phyloP scores from a whole-genome alignment of 2,113 vertebrate species.

The zebrafish (Danio rerio) region DNA sequence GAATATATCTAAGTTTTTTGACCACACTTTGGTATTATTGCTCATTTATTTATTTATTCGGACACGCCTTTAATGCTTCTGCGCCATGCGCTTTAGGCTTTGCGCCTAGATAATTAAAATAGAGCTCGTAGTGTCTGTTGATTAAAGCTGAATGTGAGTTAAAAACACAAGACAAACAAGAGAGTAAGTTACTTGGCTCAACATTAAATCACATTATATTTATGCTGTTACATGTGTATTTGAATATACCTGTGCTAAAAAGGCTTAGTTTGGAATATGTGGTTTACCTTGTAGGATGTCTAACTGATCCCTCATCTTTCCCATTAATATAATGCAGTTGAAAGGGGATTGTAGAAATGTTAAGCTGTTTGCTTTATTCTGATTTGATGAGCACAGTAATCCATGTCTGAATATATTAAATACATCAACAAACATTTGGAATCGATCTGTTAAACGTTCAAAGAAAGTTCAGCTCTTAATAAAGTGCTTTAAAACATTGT shows the following conservation, averaged over 20 bases:
- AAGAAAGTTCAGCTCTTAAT: background rate
- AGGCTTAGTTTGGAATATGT: background rate
- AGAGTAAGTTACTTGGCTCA: background rate
- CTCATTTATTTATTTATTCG: too few species aligned
- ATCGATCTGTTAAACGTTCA: background rate
- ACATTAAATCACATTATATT: background rate
- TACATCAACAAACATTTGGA: background rate
- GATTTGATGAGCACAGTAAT: constrained; percentile 26
- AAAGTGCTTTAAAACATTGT: background rate
- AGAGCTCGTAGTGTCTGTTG: background rate
- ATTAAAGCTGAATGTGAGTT: background rate
- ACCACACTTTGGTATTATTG: too few species aligned
- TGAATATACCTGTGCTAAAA: background rate
- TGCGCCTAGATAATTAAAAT: too few species aligned
- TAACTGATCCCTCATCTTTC: background rate
- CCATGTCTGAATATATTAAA: constrained; percentile 1
- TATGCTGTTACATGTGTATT: background rate
- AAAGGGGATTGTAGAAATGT: constrained; percentile 1
- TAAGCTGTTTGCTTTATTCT: constrained; percentile 21
- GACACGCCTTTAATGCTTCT: too few species aligned
- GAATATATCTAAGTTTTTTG: too few species aligned
- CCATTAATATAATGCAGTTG: constrained; percentile 29
- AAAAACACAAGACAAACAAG: background rate
- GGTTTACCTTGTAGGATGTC: background rate
- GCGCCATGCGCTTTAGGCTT: too few species aligned